A percentile compares a stretch with the other conserved stretches of the same genome.
Conservation (phyloP, 2,113 vertebrate genomes). For the Saguinus imperator region DNA sequence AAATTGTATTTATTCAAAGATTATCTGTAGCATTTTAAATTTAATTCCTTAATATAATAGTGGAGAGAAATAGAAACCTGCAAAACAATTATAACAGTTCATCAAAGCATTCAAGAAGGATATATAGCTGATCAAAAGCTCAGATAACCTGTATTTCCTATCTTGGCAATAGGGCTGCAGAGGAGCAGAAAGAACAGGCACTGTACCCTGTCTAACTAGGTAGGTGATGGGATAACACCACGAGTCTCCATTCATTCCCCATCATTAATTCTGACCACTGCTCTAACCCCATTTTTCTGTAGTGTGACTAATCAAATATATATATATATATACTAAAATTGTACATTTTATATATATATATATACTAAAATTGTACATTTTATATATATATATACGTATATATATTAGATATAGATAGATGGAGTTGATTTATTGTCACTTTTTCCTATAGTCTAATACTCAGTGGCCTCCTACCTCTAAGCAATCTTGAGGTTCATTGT, state of each 20-base stretch:
- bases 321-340: not conserved
- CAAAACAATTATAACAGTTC: conserved; percentile 8
- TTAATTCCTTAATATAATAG: conserved; percentile 3
- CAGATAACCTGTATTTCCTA: not conserved
- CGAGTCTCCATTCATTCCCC: not conserved
- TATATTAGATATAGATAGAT: not conserved
- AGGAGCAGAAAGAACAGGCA: not conserved
- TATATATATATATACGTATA: too few relatives aligned
- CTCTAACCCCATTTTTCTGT: not conserved
- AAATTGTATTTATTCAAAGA: conserved; percentile 40
- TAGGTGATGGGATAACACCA: not conserved
- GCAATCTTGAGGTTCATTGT: not conserved
- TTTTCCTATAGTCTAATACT: not conserved
- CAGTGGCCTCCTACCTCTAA: not conserved
- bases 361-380: not conserved
- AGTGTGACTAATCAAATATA: not conserved
- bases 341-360: not conserved
- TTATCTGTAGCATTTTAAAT: conserved; percentile 45
- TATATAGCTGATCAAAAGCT: not conserved
- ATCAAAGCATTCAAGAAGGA: not conserved
- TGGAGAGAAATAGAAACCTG: not conserved
- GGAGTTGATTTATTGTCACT: not conserved
- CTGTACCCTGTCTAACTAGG: not conserved
- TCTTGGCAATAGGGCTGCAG: not conserved
- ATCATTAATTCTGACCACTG: not conserved